Base-by-base conservation (phyloP, 2,797 vertebrate species). In the Ctenopoma multispine region DNA sequence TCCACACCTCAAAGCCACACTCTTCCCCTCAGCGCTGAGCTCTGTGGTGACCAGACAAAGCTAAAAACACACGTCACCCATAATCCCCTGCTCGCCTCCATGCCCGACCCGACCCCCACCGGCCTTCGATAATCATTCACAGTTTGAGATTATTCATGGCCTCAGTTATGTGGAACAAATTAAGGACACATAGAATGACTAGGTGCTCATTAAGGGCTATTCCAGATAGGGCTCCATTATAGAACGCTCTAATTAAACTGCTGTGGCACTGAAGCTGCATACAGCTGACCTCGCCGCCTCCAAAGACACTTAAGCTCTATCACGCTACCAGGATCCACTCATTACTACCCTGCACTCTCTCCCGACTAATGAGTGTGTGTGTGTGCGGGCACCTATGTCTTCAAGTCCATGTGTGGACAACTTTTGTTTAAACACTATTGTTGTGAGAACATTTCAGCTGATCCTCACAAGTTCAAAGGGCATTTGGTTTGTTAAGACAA, bases 221-320 rank as follows among this genome's bases (percentile, higher is more conserved):
- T 79, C 53, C 60, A 75, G 75, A 84, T 75, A 69, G 73, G 38
- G 43, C 41, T 82, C 80, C 56, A 71, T 89, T 85, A 85, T 60
- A 61, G 75, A 81, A 34, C 3, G 9, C 67, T 86, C 65, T 88
- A 89, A 92, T 92, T 88, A 90, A 89, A 89, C 70, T 80, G 69
- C 81, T 12, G 36, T 71, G 71, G 86, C 76, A 65, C 43, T 65
- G 55, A 78, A 79, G 78, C 68, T 53, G 65, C 83, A 88, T 77
- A 73, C 63, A n/a, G 40, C 78, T 79, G 82, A 90, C 87, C 81
- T 83, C 73, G 3, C 36, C 41, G 53, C 60, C 79, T 82, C 68
- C 11, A 9, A 86, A 82, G 71, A 75, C 74, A 69, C 75, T 81
- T 82, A 66, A 81, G 61, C 75, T 85, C 74, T 11, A 80, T 81